Conservation (phyloP, 2,113 vertebrate genomes). For the Gymnogyps californianus region DNA sequence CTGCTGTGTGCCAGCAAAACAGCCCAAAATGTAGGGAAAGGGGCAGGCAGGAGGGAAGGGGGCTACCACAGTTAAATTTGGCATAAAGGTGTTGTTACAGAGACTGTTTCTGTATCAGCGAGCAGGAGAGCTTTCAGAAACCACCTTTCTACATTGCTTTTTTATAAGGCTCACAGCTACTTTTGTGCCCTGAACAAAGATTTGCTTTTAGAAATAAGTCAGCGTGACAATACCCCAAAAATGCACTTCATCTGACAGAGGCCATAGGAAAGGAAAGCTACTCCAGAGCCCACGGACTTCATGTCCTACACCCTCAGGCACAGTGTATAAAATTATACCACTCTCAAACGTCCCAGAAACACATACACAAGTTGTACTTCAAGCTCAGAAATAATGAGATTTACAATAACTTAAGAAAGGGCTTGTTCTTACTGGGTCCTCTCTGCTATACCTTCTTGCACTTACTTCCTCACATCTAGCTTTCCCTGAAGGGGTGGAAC, state of each 20-base stretch:
- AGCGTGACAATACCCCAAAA: neutral
- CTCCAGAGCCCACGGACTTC: neutral
- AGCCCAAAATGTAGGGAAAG: constrained; percentile 59
- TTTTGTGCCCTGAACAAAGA: neutral
- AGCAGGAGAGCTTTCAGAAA: neutral
- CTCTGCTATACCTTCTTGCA: neutral
- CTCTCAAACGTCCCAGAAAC: neutral
- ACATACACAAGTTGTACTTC: neutral
- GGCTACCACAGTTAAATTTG: neutral
- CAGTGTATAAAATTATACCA: neutral
- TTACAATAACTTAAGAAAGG: neutral
- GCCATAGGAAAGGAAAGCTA: neutral
- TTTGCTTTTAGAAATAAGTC: neutral
- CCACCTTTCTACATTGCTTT: neutral
- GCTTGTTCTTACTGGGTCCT: neutral
- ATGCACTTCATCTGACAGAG: neutral
- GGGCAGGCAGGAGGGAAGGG: neutral
- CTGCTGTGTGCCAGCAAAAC: constrained; percentile 70
- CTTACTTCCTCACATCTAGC: neutral
- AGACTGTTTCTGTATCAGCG: neutral
- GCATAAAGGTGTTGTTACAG: neutral
- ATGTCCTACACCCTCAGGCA: neutral
- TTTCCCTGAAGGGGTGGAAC: neutral
- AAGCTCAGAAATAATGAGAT: neutral
- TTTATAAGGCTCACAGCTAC: neutral